Conservation (phyloP, 1,140 invertebrate species). For the Galleria mellonella region DNA sequence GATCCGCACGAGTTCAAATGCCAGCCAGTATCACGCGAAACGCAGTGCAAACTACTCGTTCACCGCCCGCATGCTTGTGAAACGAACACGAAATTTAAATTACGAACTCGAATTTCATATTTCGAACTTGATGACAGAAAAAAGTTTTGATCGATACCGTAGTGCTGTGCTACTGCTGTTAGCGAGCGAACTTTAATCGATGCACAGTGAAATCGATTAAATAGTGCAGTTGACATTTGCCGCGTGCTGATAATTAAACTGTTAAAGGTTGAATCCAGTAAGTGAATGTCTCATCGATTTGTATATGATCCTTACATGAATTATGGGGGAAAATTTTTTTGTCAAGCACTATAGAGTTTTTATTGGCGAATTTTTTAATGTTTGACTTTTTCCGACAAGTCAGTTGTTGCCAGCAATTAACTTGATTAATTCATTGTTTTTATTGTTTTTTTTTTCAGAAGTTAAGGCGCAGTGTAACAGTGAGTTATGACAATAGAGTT, state of each 20-base stretch:
- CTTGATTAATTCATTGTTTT: neutral
- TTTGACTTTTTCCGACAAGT: no score
- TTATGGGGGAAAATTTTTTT: no score
- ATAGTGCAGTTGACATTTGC: neutral
- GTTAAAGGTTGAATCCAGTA: no score
- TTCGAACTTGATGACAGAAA: no score
- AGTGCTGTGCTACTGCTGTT: neutral
- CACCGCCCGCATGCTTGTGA: neutral
- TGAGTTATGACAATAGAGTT: constrained; percentile 1
- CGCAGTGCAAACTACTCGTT: neutral
- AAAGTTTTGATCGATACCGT: neutral
- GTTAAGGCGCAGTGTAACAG: neutral
- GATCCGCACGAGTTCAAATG: neutral
- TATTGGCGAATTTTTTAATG: no score
- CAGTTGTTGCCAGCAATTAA: no score
- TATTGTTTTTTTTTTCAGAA: constrained; percentile 2
- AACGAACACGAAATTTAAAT: neutral
- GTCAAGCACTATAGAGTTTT: no score
- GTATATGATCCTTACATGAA: no score
- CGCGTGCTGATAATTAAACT: no score
- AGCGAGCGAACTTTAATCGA: neutral
- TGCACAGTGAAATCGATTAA: neutral
- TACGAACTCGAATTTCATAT: neutral
- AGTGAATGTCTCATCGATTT: neutral
- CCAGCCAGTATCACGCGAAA: neutral